Percentiles rank a stretch among this genome's conserved stretches.
These are phyloP conservation scores for Drosophila testacea DNA, from an alignment of 2,888 invertebrate species.

Conservation along the genomic window DNA sequence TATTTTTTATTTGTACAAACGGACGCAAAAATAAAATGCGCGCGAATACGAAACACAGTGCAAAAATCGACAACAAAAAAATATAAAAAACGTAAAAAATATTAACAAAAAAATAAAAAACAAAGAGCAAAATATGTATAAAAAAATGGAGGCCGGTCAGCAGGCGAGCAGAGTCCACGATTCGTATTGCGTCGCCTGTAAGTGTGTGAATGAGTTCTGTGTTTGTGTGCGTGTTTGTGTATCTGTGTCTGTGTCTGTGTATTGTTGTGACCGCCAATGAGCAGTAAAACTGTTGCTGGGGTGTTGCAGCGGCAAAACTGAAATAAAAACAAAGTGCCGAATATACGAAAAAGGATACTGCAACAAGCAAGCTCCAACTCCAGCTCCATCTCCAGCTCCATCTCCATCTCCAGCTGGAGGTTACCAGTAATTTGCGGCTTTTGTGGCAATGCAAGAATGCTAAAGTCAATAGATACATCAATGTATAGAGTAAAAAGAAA, in stretches of 20 bases:
- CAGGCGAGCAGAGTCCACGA: slow-evolving; percentile 46
- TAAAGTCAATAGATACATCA: neutral
- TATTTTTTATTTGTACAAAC: slow-evolving; percentile 75
- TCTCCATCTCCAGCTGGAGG: neutral
- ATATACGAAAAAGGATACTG: slow-evolving; percentile 52
- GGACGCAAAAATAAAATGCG: slow-evolving; percentile 54
- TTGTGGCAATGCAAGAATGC: neutral
- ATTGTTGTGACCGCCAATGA: slow-evolving; percentile 69
- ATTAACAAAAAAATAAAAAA: slow-evolving; percentile 21
- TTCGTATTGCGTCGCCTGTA: slow-evolving; percentile 38
- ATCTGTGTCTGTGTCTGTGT: slow-evolving; percentile 26
- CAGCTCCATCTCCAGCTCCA: neutral
- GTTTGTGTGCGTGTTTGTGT: slow-evolving; percentile 3
- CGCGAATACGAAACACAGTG: slow-evolving; percentile 52
- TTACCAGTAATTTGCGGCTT: neutral
- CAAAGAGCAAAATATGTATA: slow-evolving; percentile 28
- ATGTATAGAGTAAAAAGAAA: neutral
- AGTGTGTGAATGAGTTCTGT: slow-evolving; percentile 45
- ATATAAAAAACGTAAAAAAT: slow-evolving; percentile 25
- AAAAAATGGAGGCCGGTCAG: slow-evolving; percentile 64
- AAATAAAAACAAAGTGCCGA: slow-evolving; percentile 59
- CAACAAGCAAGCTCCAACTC: slow-evolving; percentile 20
- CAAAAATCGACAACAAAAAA: slow-evolving; percentile 58
- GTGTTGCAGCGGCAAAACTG: slow-evolving; percentile 49
- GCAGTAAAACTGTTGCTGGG: slow-evolving; percentile 77